Evolutionary conservation across 2,113 vertebrate genomes (phyloP).

Genomic region (Madoqua kirkii): DNA sequence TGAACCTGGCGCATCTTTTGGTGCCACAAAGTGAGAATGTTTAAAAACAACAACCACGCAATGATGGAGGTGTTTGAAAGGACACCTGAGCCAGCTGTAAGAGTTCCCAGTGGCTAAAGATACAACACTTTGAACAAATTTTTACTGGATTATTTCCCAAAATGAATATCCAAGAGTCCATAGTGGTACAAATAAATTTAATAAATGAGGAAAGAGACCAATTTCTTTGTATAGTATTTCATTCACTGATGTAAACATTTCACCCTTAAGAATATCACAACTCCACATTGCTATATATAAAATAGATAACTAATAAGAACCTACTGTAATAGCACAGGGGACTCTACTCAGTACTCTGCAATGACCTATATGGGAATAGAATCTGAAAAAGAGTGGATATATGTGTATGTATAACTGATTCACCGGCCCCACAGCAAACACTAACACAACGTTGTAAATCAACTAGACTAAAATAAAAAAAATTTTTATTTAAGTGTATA

Average conservation of each 20-base stretch:
- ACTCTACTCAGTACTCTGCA: background rate
- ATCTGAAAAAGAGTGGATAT: background rate
- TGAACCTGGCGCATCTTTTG: background rate
- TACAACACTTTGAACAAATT: background rate
- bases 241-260: background rate
- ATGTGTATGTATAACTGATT: background rate
- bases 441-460: background rate
- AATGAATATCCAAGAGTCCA: background rate
- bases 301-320: background rate
- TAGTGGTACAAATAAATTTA: background rate
- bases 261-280: background rate
- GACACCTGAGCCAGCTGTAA: background rate
- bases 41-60: background rate
- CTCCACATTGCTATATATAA: background rate
- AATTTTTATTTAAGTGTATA: background rate
- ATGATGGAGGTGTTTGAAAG: background rate
- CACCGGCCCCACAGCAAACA: background rate
- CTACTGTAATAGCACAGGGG: background rate
- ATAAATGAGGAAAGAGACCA: background rate
- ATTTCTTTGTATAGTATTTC: background rate
- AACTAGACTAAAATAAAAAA: background rate
- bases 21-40: background rate
- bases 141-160: background rate
- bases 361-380: background rate
- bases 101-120: background rate